These are phyloP conservation scores for Gallinago nigripennis DNA, from an alignment of 2,797 vertebrate genomes.

Conservation along the genomic window DNA sequence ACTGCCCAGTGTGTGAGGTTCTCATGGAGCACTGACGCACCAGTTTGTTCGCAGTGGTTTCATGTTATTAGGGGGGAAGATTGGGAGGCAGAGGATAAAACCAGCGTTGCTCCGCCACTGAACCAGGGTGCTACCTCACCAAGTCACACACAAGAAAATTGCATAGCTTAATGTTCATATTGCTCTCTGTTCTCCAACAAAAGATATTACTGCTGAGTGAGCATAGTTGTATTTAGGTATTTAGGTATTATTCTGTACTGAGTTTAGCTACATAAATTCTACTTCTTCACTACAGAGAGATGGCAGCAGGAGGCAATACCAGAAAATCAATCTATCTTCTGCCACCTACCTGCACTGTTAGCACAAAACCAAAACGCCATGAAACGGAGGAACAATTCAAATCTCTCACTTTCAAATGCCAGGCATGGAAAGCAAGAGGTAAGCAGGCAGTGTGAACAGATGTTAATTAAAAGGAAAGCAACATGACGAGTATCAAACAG, in stretches of 20 bases:
- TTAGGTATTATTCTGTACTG: not conserved
- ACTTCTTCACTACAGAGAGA: not conserved
- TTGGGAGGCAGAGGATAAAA: not conserved
- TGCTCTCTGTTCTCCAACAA: not conserved
- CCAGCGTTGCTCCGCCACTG: fast-evolving
- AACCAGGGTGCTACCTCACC: not conserved
- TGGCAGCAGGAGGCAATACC: not conserved
- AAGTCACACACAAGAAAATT: not conserved
- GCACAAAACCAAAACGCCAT: not conserved
- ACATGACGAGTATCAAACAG: not conserved
- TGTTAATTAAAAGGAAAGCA: not conserved
- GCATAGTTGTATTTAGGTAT: not conserved
- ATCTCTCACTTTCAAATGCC: not conserved
- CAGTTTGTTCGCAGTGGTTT: fast-evolving
- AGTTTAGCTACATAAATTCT: not conserved
- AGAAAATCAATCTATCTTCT: not conserved
- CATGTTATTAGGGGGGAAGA: not conserved
- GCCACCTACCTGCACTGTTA: not conserved
- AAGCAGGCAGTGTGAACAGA: not conserved
- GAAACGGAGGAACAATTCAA: not conserved
- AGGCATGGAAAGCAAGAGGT: not conserved
- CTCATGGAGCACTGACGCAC: not conserved
- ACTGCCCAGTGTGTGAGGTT: not conserved
- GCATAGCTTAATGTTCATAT: not conserved
- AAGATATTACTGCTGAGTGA: not conserved